A percentile compares a stretch with the other conserved stretches of the same genome.
Evolutionary conservation across 1,140 invertebrate species (phyloP).

Genomic region (Bombus huntii): DNA sequence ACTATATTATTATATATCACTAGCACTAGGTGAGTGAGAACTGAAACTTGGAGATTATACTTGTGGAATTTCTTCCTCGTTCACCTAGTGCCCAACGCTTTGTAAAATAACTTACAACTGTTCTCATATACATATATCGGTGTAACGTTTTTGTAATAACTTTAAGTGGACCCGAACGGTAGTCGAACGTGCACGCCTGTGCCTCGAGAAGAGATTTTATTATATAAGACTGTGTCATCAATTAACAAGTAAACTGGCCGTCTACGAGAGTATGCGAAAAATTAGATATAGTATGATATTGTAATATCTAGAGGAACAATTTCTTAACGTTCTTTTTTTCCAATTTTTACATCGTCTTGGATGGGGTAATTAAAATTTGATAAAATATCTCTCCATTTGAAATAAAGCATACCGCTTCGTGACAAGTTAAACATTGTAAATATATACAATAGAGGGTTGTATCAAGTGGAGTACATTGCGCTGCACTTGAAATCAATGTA

Average conservation of each 20-base stretch:
- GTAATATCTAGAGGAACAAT: neutral
- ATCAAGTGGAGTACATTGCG: neutral
- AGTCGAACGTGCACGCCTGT: slow-evolving; percentile 71
- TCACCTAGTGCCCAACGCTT: slow-evolving; percentile 54
- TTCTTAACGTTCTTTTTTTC: neutral
- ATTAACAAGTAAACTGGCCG: neutral
- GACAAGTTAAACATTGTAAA: neutral
- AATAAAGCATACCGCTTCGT: neutral
- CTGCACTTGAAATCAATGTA: neutral
- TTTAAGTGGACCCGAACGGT: slow-evolving; percentile 77
- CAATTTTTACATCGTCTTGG: neutral
- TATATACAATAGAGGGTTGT: neutral
- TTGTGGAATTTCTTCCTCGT: slow-evolving; percentile 20
- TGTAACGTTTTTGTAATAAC: slow-evolving; percentile 64
- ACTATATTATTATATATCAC: slow-evolving; percentile 46
- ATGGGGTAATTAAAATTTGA: neutral
- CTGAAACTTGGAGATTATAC: slow-evolving; percentile 42
- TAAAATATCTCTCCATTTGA: neutral
- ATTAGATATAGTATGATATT: neutral
- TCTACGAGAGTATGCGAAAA: neutral
- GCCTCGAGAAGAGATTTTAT: slow-evolving; percentile 60
- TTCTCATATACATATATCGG: slow-evolving; percentile 51
- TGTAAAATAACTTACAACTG: slow-evolving; percentile 62
- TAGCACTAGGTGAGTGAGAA: slow-evolving; percentile 57
- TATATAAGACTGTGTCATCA: too few species aligned